phyloP scores from a whole-genome alignment of 2,113 vertebrate species.

The Indicator indicator region DNA sequence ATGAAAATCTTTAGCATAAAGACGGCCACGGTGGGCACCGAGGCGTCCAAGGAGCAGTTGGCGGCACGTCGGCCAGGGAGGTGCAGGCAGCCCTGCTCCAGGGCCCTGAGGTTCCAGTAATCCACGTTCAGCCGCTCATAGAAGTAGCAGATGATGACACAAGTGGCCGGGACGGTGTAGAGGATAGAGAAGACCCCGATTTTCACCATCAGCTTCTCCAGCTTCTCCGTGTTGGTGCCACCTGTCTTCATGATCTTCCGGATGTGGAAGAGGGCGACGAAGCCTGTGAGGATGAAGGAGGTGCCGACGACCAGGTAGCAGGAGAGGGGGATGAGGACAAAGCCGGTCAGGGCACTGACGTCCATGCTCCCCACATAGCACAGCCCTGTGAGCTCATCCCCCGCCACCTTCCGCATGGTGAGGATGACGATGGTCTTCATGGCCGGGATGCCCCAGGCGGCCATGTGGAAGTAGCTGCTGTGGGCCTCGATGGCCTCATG shows the following conservation, averaged over 20 bases:
- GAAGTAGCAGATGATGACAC: constrained; percentile 96
- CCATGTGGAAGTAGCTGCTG: constrained; percentile 98
- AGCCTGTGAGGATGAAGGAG: constrained; percentile 96
- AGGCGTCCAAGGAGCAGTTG: constrained; percentile 89
- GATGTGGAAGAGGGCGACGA: constrained; percentile 97
- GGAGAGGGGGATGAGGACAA: constrained; percentile 92
- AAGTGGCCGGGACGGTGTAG: constrained; percentile 96
- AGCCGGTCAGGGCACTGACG: constrained; percentile 86
- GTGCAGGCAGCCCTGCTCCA: constrained; percentile 81
- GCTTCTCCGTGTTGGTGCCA: constrained; percentile 95
- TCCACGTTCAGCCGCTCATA: constrained; percentile 95
- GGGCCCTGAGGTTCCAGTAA: constrained; percentile 89
- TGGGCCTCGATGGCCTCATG: constrained; percentile 97
- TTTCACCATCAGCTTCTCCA: constrained; percentile 99
- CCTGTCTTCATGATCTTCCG: constrained; percentile 96
- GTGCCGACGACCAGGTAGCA: constrained; percentile 94
- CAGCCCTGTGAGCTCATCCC: constrained; percentile 94
- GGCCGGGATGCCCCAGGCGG: constrained; percentile 94
- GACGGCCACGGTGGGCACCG: constrained; percentile 92
- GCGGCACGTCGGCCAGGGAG: constrained; percentile 75
- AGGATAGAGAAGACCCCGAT: constrained; percentile 98
- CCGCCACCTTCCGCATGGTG: constrained; percentile 95
- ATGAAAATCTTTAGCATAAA: constrained; percentile 99
- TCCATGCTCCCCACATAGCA: constrained; percentile 96
- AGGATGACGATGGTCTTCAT: constrained; percentile 96